Conservation (phyloP, 2,888 invertebrate genomes). For the Limnephilus marmoratus region DNA sequence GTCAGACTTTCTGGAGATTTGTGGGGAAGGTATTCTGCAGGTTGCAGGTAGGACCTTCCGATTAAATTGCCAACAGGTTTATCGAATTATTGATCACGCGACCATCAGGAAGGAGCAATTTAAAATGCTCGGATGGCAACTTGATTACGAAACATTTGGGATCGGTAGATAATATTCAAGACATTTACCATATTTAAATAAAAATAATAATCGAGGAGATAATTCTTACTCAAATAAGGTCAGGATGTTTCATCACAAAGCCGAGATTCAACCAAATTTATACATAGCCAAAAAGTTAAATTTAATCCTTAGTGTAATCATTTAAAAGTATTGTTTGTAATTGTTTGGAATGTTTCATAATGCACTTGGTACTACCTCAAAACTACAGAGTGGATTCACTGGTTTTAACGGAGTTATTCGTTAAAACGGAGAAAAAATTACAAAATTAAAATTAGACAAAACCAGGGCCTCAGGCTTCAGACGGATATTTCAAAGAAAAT, state of each 20-base stretch:
- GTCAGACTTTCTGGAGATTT: background rate
- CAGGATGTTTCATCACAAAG: background rate
- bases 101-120: background rate
- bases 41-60: background rate
- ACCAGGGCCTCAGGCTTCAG: background rate
- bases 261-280: background rate
- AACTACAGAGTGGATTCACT: too few species aligned
- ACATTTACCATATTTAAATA: background rate
- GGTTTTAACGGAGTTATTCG: background rate
- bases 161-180: background rate
- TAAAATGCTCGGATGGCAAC: background rate
- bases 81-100: conserved; percentile 2
- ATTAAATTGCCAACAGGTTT: background rate
- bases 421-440: background rate
- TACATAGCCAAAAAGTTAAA: background rate
- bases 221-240: background rate
- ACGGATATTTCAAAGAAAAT: background rate
- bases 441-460: background rate
- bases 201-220: background rate
- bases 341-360: too few species aligned
- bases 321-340: too few species aligned
- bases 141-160: background rate
- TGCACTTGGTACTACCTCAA: too few species aligned
- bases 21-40: background rate
- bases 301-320: background rate